Conservation (phyloP, 2,888 invertebrate genomes). For the Hydrotaea diabolus region DNA sequence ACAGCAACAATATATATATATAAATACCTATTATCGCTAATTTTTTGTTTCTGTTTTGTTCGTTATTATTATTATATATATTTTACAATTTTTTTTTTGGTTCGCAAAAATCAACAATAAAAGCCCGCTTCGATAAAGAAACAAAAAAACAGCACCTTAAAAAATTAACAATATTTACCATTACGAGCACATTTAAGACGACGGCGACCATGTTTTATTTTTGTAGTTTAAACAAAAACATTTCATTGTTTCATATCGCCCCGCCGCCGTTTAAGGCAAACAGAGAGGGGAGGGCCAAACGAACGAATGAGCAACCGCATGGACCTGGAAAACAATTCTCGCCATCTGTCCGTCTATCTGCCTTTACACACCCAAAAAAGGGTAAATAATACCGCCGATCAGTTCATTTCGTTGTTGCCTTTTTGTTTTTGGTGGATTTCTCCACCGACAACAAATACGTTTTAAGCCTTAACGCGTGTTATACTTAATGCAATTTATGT, state of each 20-base stretch:
- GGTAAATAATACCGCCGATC: too few species aligned
- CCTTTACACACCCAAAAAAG: too few species aligned
- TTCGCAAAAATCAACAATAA: slow-evolving; percentile 21
- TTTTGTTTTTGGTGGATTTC: too few species aligned
- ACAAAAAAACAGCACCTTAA: slow-evolving; percentile 6
- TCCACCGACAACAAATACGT: too few species aligned
- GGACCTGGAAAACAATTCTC: not conserved
- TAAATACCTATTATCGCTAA: slow-evolving; percentile 47
- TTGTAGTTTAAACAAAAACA: slow-evolving; percentile 10
- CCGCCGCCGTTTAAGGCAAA: too few species aligned
- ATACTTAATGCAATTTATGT: too few species aligned
- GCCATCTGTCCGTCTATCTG: not conserved
- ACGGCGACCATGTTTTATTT: not conserved
- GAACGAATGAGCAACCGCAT: not conserved
- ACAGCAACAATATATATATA: slow-evolving; percentile 4
- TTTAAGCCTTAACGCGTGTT: too few species aligned
- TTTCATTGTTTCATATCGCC: slow-evolving; percentile 1
- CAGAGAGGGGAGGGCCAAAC: too few species aligned
- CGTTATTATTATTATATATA: slow-evolving; percentile 2
- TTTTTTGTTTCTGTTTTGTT: too few species aligned
- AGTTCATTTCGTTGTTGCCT: too few species aligned
- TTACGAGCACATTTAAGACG: not conserved
- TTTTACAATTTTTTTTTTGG: slow-evolving; percentile 7
- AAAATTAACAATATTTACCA: slow-evolving; percentile 15
- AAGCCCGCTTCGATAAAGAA: slow-evolving; percentile 2